Evolutionary conservation across 2,888 invertebrate genomes (phyloP).

Genomic region (Steinernema hermaphroditum): DNA sequence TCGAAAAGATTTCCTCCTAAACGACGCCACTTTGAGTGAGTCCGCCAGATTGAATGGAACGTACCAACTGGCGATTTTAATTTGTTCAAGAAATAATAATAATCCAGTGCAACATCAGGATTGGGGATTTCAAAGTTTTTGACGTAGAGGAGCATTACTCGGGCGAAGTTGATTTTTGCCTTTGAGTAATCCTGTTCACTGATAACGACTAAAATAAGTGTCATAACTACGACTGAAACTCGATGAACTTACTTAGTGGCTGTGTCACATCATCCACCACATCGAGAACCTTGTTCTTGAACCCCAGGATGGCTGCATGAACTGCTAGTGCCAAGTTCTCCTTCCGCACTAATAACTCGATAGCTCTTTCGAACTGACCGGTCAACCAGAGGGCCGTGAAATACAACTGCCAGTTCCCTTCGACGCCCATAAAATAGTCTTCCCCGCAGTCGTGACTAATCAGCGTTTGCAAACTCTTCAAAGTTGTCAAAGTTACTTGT

Average conservation of each 20-base stretch:
- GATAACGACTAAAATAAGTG: slow-evolving; percentile 49
- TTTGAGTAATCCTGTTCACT: slow-evolving; percentile 51
- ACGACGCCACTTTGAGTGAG: no score
- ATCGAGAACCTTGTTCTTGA: slow-evolving; percentile 50
- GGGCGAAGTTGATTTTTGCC: slow-evolving; percentile 59
- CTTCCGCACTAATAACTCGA: slow-evolving; percentile 53
- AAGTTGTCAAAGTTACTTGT: slow-evolving; percentile 48
- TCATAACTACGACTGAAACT: slow-evolving; percentile 6
- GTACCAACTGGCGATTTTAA: slow-evolving; percentile 29
- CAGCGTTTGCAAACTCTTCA: slow-evolving; percentile 57
- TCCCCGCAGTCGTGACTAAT: slow-evolving; percentile 63
- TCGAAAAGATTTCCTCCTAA: slow-evolving; percentile 60
- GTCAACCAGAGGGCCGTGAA: slow-evolving; percentile 62
- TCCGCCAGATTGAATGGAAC: neutral
- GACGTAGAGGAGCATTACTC: slow-evolving; percentile 59
- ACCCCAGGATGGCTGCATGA: slow-evolving; percentile 57
- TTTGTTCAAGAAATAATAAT: slow-evolving; percentile 58
- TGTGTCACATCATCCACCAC: slow-evolving; percentile 44
- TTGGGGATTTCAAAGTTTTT: slow-evolving; percentile 63
- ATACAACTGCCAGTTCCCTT: slow-evolving; percentile 52
- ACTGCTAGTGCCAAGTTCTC: slow-evolving; percentile 53
- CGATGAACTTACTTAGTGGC: slow-evolving; percentile 32
- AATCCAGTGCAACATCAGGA: slow-evolving; percentile 57
- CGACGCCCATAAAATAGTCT: slow-evolving; percentile 60
- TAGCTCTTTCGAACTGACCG: slow-evolving; percentile 61